phyloP scores from a whole-genome alignment of 2,888 invertebrate genomes.

The Lochmaea crataegi region DNA sequence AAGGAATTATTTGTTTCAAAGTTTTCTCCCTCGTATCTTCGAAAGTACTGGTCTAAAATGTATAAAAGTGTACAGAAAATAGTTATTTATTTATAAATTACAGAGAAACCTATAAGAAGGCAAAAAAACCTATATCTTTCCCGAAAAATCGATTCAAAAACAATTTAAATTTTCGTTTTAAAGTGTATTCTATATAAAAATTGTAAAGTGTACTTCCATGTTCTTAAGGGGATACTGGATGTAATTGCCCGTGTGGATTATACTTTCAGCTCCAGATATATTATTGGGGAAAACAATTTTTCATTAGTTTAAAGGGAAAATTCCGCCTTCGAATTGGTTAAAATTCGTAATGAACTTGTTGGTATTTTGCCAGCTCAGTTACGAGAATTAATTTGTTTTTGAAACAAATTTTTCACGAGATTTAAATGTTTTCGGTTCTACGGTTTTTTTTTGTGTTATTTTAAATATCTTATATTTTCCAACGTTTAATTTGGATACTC shows the following conservation, averaged over 20 bases:
- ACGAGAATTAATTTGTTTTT: constrained; percentile 15
- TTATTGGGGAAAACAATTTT: constrained; percentile 36
- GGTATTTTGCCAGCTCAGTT: constrained; percentile 20
- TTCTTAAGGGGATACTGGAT: constrained; percentile 1
- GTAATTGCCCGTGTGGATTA: constrained; percentile 34
- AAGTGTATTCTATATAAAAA: neutral
- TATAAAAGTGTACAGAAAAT: too few species aligned
- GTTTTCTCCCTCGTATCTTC: too few species aligned
- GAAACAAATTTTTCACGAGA: neutral
- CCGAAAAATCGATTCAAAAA: too few species aligned
- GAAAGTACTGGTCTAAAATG: too few species aligned
- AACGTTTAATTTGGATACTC: neutral
- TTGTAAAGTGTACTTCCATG: neutral
- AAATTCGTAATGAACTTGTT: constrained; percentile 17
- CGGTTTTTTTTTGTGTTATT: neutral
- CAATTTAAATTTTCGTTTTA: too few species aligned
- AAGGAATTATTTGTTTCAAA: too few species aligned
- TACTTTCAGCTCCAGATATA: constrained; percentile 31
- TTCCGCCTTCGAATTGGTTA: constrained; percentile 11
- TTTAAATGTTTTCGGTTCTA: neutral
- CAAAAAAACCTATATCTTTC: neutral
- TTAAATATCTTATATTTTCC: neutral
- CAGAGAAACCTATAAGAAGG: too few species aligned
- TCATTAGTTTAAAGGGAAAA: constrained; percentile 29
- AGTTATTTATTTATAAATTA: too few species aligned